Base-by-base conservation (phyloP, 2,113 vertebrate genomes). In the Corythoichthys intestinalis region DNA sequence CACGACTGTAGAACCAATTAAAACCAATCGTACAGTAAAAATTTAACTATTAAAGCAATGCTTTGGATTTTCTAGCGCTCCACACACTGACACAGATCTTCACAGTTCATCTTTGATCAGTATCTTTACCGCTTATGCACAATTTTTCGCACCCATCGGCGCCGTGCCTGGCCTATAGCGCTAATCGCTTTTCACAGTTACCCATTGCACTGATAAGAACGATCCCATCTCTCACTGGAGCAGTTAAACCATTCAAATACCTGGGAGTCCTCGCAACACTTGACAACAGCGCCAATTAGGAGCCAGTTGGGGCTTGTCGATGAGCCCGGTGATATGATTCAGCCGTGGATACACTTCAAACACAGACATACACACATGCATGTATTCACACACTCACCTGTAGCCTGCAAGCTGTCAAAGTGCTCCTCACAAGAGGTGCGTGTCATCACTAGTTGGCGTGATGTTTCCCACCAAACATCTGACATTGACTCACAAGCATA, bases 181-280 rank as follows among this genome's bases (percentile, higher is more conserved):
- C 61, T 85, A 84, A 89, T 90, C 81, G 82, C 64, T 80, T 89
- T 83, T 34, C 20, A 74, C 70, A 14, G 63, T 81, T 78, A 89
- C 85, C 85, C 82, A 54, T 4, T 11, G 73, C 68, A 44, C 80
- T 74, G 88, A 91, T 91, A 88, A 88, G 85, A 85, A 61, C 41
- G 74, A 83, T 87, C 74, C 81, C 79, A 77, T 84, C 73, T 77
- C 72, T 84, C 87, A 76, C 58, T 78, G 65, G 39, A 64, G 69
- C 67, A 85, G 83, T 86, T 85, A 87, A 77, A 69, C 78, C 78
- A 83, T 85, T 89, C 79, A 86, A 83, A 90, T 85, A 86, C 79
- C 80, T 84, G 85, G 60, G 69, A 81, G 76, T 86, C 85, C 80
- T 85, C 71, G 49, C 80, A 69, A 73, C 58, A 46, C 72, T 77